These are phyloP conservation scores for Caenorhabditis wallacei DNA, from an alignment of 2,888 invertebrate species.

Conservation along the genomic window DNA sequence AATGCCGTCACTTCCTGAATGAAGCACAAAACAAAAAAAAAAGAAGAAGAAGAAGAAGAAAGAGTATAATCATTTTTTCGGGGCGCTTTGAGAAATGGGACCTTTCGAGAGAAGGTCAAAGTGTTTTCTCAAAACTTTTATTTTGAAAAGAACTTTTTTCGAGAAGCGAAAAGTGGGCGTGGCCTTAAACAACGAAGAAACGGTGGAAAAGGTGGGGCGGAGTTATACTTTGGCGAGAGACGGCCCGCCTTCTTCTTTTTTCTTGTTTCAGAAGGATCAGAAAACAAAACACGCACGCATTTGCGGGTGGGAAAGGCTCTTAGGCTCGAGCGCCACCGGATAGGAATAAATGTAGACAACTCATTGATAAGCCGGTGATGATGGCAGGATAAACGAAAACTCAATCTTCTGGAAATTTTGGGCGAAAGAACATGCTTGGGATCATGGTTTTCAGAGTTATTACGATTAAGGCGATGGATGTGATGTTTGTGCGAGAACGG, in stretches of 20 bases:
- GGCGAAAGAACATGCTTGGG: no score
- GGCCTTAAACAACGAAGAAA: not conserved
- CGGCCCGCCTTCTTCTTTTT: not conserved
- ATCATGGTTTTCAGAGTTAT: no score
- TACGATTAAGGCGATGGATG: no score
- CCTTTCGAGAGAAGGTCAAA: constrained; percentile 7
- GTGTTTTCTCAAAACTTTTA: not conserved
- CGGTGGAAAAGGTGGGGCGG: constrained; percentile 3
- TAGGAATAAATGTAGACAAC: not conserved
- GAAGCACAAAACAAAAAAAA: constrained; percentile 10
- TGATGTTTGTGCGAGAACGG: no score
- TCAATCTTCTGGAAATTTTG: no score
- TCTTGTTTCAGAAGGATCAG: constrained; percentile 28
- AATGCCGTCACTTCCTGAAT: constrained; percentile 4
- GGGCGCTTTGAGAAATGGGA: not conserved
- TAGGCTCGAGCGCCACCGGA: not conserved
- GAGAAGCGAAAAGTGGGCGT: not conserved
- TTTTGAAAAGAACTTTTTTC: no score
- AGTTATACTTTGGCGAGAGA: constrained; percentile 20
- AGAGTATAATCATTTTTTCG: not conserved
- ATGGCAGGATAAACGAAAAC: not conserved
- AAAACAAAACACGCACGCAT: constrained; percentile 12
- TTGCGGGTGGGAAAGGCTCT: constrained; percentile 17
- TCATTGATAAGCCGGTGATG: constrained; percentile 28
- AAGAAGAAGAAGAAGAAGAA: constrained; percentile 3